phyloP scores from a whole-genome alignment of 2,113 vertebrate genomes.

The Carollia perspicillata region DNA sequence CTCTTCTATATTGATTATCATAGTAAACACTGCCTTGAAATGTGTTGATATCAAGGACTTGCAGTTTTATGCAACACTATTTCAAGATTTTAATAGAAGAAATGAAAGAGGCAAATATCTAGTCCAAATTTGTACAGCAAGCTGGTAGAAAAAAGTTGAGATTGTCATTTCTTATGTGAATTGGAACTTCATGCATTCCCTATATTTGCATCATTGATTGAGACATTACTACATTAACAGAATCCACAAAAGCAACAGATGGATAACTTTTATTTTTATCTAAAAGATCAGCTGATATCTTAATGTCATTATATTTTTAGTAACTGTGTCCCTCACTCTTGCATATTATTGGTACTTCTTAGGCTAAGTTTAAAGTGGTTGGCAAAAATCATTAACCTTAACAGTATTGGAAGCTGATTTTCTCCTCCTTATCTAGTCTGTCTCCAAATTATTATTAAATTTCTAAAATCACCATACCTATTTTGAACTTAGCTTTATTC shows the following conservation, averaged over 20 bases:
- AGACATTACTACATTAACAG: neutral
- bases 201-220: neutral
- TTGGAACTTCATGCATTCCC: neutral
- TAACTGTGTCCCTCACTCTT: neutral
- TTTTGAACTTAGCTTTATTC: neutral
- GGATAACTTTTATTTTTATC: neutral
- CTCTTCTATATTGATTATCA: too few species aligned
- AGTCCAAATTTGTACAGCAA: neutral
- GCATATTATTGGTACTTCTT: neutral
- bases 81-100: too few species aligned
- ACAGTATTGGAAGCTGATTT: neutral
- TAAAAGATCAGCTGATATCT: neutral
- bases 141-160: neutral
- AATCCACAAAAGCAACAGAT: slow-evolving; percentile 6
- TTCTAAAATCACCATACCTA: neutral
- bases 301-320: neutral
- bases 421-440: neutral
- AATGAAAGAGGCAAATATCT: neutral
- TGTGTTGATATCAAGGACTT: too few species aligned
- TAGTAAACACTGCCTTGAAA: too few species aligned
- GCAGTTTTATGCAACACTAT: too few species aligned
- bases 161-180: neutral
- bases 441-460: neutral
- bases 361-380: neutral
- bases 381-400: neutral